Evolutionary conservation across 2,797 vertebrate genomes (phyloP), one percentile per base, ranked within the genome.

Genomic region (Prunella strophiata): DNA sequence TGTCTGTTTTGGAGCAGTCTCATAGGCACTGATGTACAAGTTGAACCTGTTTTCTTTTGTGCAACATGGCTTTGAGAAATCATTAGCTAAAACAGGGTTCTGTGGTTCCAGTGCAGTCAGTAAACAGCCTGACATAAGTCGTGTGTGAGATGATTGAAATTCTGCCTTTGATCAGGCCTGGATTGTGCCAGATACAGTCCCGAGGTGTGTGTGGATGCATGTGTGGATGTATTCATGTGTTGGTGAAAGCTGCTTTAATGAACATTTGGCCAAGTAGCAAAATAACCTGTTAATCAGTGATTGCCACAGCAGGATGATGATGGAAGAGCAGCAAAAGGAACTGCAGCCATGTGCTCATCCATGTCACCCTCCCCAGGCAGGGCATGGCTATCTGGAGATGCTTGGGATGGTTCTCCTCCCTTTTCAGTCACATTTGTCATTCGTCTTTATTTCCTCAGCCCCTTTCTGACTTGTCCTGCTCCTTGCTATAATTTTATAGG

Each of bases 1-100:
- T 95, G 94, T 95, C 96, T 94, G 55, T 92, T 96, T 96, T 96
- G 96, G 96, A 96, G 95, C 91, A 51, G 76, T 93, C 92, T 93
- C 89, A 76, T 82, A 93, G 93, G 91, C 93, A 32, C 81, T 81
- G 85, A 89, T 95, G 77, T 94, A 92, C 90, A 19, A 94, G 91
- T 93, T 84, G 85, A 94, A 91, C 92, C 94, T 94, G 87, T 93
- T 94, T 93, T 91, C 94, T 90, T 92, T 92, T 87, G 80, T 90
- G 83, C 82, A 95, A 61, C 93, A 84, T 96, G 91, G 74, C 71
- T 91, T 86, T 71, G 91, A 91, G 87, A 95, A 95, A 85, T 89
- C 47, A 73, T 71, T 82, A 84, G 81, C 79, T 96, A 91, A 91
- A 92, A 80, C 88, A 87, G 63, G 48, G 10, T 67, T 89, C 73